Evolutionary conservation across 2,797 vertebrate species (phyloP).

Genomic region (Artibeus lituratus): DNA sequence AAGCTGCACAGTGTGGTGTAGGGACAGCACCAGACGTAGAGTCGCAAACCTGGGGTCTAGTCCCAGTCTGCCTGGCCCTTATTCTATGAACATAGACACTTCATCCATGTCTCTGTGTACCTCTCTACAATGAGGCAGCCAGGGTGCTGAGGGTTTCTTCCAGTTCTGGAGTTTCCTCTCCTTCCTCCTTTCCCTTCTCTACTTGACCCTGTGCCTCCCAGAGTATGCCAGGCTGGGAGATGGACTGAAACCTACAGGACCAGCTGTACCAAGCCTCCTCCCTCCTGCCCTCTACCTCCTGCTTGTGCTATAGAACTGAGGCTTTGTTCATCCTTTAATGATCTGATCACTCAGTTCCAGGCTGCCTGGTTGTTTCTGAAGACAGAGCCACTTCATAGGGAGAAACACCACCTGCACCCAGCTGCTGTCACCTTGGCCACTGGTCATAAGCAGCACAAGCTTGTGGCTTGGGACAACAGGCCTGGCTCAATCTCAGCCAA

Average conservation of each 20-base stretch:
- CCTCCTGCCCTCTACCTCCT: neutral
- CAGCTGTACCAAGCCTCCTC: rapidly evolving
- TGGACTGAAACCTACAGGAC: neutral
- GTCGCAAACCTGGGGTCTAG: neutral
- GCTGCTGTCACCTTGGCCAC: neutral
- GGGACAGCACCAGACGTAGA: neutral
- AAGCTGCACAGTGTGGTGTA: rapidly evolving
- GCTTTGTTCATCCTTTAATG: neutral
- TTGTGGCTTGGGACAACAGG: rapidly evolving
- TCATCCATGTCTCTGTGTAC: rapidly evolving
- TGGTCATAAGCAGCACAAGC: neutral
- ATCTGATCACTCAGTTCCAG: neutral
- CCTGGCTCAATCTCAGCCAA: neutral
- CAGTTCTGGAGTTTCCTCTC: neutral
- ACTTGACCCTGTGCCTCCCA: neutral
- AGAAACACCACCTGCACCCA: neutral
- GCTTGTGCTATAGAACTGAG: neutral
- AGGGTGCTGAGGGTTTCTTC: neutral
- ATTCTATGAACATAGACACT: too few species aligned
- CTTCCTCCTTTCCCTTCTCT: neutral
- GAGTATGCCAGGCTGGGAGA: neutral
- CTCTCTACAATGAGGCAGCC: rapidly evolving
- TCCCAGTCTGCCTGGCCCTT: neutral
- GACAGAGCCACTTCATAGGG: neutral
- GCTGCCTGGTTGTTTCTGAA: neutral